phyloP scores from a whole-genome alignment of 1,140 invertebrate genomes.

The Uloborus diversus region DNA sequence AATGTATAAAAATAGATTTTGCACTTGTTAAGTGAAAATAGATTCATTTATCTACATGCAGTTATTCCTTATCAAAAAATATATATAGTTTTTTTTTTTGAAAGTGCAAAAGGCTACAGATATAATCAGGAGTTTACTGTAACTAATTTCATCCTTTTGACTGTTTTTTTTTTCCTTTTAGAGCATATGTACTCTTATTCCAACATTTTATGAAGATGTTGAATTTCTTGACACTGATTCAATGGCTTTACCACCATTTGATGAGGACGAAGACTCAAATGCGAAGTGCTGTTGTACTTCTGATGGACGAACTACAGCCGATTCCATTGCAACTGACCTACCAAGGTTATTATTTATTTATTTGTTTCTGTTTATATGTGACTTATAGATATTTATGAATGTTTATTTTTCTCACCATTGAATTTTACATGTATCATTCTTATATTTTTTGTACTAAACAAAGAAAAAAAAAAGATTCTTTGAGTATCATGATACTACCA shows the following conservation, averaged over 20 bases:
- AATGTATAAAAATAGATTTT: too few species aligned
- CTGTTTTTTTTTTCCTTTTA: conserved; percentile 35
- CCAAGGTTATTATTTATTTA: conserved; percentile 8
- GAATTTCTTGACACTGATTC: conserved; percentile 59
- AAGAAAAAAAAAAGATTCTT: too few species aligned
- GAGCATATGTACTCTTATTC: conserved; percentile 58
- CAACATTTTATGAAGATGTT: conserved; percentile 59
- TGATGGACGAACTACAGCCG: conserved; percentile 53
- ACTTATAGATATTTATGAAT: not conserved
- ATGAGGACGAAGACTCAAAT: conserved; percentile 57
- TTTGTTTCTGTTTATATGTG: not conserved
- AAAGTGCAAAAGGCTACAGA: too few species aligned
- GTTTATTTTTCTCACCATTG: not conserved
- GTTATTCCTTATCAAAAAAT: too few species aligned
- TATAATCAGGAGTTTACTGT: too few species aligned
- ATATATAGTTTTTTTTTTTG: too few species aligned
- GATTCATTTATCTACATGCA: too few species aligned
- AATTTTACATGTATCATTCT: too few species aligned
- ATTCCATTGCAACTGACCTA: conserved; percentile 35
- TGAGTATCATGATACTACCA: too few species aligned
- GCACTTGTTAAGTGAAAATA: too few species aligned
- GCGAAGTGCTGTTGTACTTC: conserved; percentile 34
- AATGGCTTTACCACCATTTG: conserved; percentile 49
- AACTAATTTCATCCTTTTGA: too few species aligned
- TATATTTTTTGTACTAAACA: too few species aligned